These are phyloP conservation scores for Hydra vulgaris DNA, from an alignment of 30 jellyfish, hydroid and myxozoan species.

Conservation along the genomic window DNA sequence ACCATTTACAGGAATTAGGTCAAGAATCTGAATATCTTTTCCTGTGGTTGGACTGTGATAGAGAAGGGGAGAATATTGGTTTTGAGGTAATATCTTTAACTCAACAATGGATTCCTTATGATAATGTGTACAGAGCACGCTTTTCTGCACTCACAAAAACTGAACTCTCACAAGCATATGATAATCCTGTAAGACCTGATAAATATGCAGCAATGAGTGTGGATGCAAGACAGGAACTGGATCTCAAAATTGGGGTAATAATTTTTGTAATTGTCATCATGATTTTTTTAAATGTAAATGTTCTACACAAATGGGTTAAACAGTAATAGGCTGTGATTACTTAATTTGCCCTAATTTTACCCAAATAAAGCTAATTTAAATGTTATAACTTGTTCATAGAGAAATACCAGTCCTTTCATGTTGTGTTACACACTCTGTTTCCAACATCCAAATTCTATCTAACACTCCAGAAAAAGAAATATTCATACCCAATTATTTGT, in stretches of 20 bases:
- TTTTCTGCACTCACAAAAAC: slow-evolving; percentile 18
- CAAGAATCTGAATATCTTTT: slow-evolving; percentile 27
- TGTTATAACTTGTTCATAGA: too few species aligned
- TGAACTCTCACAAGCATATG: slow-evolving; percentile 20
- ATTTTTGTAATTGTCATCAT: too few species aligned
- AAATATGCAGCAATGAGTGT: slow-evolving; percentile 34
- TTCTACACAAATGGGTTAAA: too few species aligned
- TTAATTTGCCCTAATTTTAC: too few species aligned
- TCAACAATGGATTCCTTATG: slow-evolving; percentile 25
- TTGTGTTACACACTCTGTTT: too few species aligned
- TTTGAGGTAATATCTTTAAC: slow-evolving; percentile 23
- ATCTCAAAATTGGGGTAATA: slow-evolving; percentile 26
- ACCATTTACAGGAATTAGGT: slow-evolving; percentile 29
- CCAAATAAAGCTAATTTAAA: too few species aligned
- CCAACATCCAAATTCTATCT: too few species aligned
- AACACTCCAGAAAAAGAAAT: too few species aligned
- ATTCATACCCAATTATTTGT: too few species aligned
- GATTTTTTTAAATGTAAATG: background rate
- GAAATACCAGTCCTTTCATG: too few species aligned
- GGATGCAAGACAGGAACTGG: slow-evolving; percentile 31
- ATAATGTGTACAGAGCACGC: slow-evolving; percentile 27
- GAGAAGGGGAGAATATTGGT: slow-evolving; percentile 33
- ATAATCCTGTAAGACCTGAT: slow-evolving; percentile 32
- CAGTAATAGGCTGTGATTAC: too few species aligned
- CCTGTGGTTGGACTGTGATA: slow-evolving; percentile 34